Conservation (phyloP, 2,113 vertebrate species). For the Clinocottus analis region DNA sequence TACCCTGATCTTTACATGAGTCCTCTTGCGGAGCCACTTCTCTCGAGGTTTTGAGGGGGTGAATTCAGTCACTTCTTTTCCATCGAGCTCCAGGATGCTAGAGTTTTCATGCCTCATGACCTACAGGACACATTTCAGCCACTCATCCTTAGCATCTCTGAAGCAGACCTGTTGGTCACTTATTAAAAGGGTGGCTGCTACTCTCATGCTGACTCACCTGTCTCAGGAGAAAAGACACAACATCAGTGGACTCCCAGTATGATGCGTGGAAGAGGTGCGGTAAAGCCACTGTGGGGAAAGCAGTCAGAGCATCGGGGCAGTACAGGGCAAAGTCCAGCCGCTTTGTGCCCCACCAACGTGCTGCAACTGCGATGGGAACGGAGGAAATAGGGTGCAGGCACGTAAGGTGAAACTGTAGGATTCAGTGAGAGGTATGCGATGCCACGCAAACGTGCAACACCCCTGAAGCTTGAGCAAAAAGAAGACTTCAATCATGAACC, state of each 20-base stretch:
- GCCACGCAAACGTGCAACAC: constrained; percentile 33
- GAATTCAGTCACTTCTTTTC: constrained; percentile 94
- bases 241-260: constrained; percentile 97
- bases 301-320: constrained; percentile 93
- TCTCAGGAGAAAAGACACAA: constrained; percentile 94
- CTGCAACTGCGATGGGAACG: constrained; percentile 85
- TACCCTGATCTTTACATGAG: constrained; percentile 95
- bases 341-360: constrained; percentile 97
- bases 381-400: constrained; percentile 36
- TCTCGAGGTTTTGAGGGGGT: constrained; percentile 94
- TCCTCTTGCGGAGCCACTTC: constrained; percentile 95
- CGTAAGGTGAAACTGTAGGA: constrained; percentile 27
- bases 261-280: constrained; percentile 97
- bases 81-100: constrained; percentile 92
- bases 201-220: constrained; percentile 65
- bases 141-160: constrained; percentile 1
- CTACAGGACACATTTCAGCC: constrained; percentile 70
- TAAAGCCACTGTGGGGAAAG: constrained; percentile 93
- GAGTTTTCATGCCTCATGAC: constrained; percentile 95
- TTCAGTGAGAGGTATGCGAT: constrained; percentile 11
- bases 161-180: neutral
- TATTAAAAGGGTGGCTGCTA: neutral
- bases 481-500: constrained; percentile 17
- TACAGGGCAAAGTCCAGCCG: constrained; percentile 96
- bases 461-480: constrained; percentile 42